phyloP scores from a whole-genome alignment of 1,140 invertebrate species.

The Heliconius hermathena region DNA sequence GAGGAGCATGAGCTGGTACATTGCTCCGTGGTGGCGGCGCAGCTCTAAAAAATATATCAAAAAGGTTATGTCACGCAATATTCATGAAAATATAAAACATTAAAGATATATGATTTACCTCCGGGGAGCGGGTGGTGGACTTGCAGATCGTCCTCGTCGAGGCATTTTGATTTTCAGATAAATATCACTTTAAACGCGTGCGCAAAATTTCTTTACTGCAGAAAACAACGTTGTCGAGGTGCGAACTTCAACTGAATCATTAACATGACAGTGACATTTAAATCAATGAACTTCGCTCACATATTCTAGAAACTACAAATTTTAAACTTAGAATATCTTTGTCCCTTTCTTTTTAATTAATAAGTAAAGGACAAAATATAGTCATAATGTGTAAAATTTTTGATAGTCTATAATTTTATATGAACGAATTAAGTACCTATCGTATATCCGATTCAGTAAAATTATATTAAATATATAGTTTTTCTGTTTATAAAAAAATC shows the following conservation, averaged over 20 bases:
- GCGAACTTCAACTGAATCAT: constrained; percentile 40
- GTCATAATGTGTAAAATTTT: neutral
- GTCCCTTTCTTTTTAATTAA: constrained; percentile 36
- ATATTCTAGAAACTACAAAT: constrained; percentile 50
- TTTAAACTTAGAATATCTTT: constrained; percentile 54
- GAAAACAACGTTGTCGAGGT: constrained; percentile 34
- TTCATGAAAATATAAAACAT: neutral
- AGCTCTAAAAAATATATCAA: constrained; percentile 66
- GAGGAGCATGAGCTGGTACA: constrained; percentile 82
- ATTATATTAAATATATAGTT: neutral
- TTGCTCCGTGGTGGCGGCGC: constrained; percentile 74
- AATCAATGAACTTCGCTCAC: constrained; percentile 30
- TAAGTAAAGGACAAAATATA: constrained; percentile 18
- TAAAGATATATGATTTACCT: constrained; percentile 68
- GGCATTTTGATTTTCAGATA: constrained; percentile 86
- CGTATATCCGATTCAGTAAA: neutral
- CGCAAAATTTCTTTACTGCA: constrained; percentile 10
- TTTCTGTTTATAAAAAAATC: neutral
- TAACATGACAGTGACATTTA: constrained; percentile 33
- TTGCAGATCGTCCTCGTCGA: constrained; percentile 88
- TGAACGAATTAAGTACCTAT: neutral
- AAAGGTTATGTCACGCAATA: constrained; percentile 45
- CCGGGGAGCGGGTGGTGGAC: constrained; percentile 84
- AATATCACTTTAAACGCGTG: constrained; percentile 34
- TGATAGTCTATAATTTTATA: neutral